Percentiles rank a stretch among this genome's conserved stretches.
Evolutionary conservation across 2,888 invertebrate species (phyloP).

Genomic region (Ophion ventricosus): DNA sequence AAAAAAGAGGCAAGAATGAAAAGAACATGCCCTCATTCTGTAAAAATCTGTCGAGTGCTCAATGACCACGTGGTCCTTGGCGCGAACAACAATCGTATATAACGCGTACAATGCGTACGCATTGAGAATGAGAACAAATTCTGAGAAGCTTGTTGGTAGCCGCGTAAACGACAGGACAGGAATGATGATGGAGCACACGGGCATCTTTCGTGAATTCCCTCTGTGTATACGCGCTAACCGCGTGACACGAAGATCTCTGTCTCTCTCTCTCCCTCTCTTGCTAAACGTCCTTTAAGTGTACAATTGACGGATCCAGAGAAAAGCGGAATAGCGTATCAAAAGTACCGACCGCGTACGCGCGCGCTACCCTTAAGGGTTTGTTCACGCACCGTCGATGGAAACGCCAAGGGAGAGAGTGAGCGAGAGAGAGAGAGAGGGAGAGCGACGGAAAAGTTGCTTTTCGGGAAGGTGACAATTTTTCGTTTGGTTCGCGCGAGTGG

Average conservation of each 20-base stretch:
- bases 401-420: neutral
- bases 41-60: slow-evolving; percentile 25
- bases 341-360: slow-evolving; percentile 68
- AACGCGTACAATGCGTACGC: slow-evolving; percentile 23
- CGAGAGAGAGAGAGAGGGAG: slow-evolving; percentile 8
- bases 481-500: slow-evolving; percentile 58
- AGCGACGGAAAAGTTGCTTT: slow-evolving; percentile 25
- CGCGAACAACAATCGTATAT: slow-evolving; percentile 11
- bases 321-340: slow-evolving; percentile 71
- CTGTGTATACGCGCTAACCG: slow-evolving; percentile 45
- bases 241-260: slow-evolving; percentile 47
- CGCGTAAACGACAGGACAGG: slow-evolving; percentile 2
- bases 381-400: neutral
- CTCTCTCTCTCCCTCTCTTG: slow-evolving; percentile 65
- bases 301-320: slow-evolving; percentile 50
- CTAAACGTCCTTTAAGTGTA: slow-evolving; percentile 75
- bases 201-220: slow-evolving; percentile 47
- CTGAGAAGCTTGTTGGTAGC: slow-evolving; percentile 14
- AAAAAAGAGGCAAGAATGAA: neutral
- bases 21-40: slow-evolving; percentile 30
- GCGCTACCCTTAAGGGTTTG: slow-evolving; percentile 43
- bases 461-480: slow-evolving; percentile 63
- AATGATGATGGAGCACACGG: slow-evolving; percentile 56
- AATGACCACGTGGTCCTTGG: slow-evolving; percentile 5
- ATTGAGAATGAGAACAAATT: slow-evolving; percentile 29